Conservation (phyloP, 2,888 invertebrate species). For the Sminthurinus aureus region DNA sequence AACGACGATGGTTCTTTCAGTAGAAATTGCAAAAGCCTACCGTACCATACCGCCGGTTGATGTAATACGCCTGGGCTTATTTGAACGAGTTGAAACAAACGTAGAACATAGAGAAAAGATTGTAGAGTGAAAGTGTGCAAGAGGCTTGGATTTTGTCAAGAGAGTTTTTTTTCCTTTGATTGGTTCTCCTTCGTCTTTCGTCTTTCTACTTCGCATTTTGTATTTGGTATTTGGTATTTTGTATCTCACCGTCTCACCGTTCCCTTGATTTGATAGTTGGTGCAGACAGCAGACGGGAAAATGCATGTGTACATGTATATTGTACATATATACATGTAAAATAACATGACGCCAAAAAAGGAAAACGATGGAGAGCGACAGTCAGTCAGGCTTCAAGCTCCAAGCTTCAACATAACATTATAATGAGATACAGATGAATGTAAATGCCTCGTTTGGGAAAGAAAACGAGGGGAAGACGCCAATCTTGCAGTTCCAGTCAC, state of each 20-base stretch:
- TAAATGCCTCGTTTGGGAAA: background rate
- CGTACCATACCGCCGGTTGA: background rate
- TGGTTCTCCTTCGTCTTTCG: background rate
- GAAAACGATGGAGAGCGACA: background rate
- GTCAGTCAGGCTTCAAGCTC: background rate
- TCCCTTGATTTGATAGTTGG: no score
- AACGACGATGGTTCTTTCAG: no score
- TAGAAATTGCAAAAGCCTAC: no score
- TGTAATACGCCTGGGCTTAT: background rate
- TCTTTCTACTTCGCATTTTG: background rate
- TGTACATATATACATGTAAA: no score
- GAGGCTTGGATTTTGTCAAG: background rate
- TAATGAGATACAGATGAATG: background rate
- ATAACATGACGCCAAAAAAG: background rate
- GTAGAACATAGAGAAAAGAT: no score
- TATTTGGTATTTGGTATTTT: background rate
- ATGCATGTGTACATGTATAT: no score
- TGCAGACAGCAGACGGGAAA: no score
- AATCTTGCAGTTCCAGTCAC: background rate
- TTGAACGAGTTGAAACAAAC: background rate
- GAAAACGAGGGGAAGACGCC: background rate
- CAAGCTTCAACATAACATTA: background rate
- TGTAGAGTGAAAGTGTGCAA: no score
- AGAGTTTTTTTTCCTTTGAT: background rate
- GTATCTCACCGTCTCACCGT: no score